Conservation (phyloP, 1,140 invertebrate species). For the Eciton burchellii region DNA sequence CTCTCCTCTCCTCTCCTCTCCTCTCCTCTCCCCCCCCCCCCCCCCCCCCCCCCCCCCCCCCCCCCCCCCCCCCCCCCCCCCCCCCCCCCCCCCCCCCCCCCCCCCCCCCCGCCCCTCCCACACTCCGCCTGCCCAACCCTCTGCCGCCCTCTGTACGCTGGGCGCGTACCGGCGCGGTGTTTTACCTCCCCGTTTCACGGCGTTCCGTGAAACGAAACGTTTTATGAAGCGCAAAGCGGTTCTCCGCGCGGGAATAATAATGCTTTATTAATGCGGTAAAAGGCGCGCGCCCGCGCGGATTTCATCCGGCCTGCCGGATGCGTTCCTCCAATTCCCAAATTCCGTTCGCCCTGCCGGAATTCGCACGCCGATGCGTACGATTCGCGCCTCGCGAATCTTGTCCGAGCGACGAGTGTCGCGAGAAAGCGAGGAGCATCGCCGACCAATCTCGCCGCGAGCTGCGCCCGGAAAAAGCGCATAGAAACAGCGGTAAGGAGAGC, state of each 20-base stretch:
- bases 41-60: too few relatives aligned
- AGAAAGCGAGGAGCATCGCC: slow-evolving; percentile 24
- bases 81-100: too few relatives aligned
- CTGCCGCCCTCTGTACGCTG: too few relatives aligned
- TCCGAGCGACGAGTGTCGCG: slow-evolving; percentile 5
- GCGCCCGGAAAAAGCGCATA: too few relatives aligned
- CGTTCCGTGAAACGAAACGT: slow-evolving; percentile 57
- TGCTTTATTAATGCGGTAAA: slow-evolving; percentile 17
- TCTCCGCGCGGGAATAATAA: neutral
- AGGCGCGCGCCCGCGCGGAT: slow-evolving; percentile 1
- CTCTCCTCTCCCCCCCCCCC: too few relatives aligned
- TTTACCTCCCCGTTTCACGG: slow-evolving; percentile 44
- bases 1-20: slow-evolving; percentile 26
- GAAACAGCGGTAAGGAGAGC: too few relatives aligned
- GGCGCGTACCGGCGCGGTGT: slow-evolving; percentile 5
- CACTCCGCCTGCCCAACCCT: too few relatives aligned
- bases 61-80: too few relatives aligned
- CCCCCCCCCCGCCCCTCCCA: too few relatives aligned
- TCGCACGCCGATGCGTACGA: too few relatives aligned
- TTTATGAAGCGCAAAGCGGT: slow-evolving; percentile 6
- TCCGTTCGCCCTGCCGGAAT: neutral
- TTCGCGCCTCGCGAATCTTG: too few relatives aligned
- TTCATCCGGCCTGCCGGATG: neutral
- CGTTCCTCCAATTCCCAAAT: neutral
- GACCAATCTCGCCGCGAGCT: slow-evolving; percentile 24